A percentile compares a stretch with the other conserved stretches of the same genome.
Evolutionary conservation across 2,113 vertebrate species (phyloP).

Genomic region (Ardeotis arabs): DNA sequence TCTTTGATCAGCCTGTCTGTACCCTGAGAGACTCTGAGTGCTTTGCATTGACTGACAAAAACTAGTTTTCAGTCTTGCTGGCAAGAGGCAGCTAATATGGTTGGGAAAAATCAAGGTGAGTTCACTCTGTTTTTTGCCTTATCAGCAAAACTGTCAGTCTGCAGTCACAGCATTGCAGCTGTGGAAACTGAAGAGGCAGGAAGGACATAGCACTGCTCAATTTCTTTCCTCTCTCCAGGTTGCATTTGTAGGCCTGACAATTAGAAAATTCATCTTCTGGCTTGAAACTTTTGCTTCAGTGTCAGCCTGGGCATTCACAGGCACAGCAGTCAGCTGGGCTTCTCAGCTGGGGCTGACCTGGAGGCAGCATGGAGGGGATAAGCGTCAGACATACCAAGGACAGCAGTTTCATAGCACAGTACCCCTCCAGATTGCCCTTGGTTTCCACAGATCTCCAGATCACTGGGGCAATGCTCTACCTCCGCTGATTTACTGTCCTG

Average conservation of each 20-base stretch:
- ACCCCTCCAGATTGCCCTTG: not conserved
- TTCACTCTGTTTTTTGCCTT: not conserved
- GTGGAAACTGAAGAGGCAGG: not conserved
- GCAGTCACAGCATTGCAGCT: not conserved
- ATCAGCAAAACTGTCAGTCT: conserved; percentile 11
- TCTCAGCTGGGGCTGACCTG: not conserved
- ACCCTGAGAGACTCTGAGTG: not conserved
- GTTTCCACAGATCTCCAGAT: not conserved
- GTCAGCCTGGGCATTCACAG: not conserved
- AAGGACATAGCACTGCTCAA: not conserved
- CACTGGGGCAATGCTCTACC: not conserved
- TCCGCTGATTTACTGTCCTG: not conserved
- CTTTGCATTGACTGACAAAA: not conserved
- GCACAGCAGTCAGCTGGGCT: accelerated
- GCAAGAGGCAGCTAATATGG: not conserved
- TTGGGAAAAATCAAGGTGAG: not conserved
- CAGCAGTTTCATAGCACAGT: not conserved
- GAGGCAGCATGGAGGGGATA: not conserved
- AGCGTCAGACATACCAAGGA: not conserved
- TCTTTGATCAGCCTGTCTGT: not conserved
- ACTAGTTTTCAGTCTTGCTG: not conserved
- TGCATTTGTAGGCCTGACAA: not conserved
- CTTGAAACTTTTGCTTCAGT: not conserved
- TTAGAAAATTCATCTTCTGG: not conserved
- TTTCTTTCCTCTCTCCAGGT: not conserved